Evolutionary conservation across 2,888 invertebrate species (phyloP).

Genomic region (Acronicta leporina): DNA sequence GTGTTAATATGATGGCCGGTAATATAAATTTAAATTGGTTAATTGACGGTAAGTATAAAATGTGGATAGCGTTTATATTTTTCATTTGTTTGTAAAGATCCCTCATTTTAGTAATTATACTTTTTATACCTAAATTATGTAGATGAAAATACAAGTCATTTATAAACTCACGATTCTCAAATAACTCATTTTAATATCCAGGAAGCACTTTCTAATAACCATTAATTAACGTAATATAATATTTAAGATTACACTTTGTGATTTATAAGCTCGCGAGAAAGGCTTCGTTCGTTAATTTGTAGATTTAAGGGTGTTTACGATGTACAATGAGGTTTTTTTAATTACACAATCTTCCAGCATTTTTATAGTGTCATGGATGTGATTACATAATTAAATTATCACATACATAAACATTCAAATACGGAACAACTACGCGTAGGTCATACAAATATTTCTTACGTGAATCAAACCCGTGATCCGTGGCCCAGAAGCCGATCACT

Average conservation of each 20-base stretch:
- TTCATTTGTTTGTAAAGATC: too few relatives aligned
- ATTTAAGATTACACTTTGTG: conserved; percentile 12
- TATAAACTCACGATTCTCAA: conserved; percentile 3
- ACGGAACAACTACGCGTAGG: too few relatives aligned
- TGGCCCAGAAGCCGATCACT: too few relatives aligned
- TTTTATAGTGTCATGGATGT: too few relatives aligned
- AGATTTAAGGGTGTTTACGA: conserved; percentile 1
- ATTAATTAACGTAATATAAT: conserved; percentile 31
- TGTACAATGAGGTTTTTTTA: too few relatives aligned
- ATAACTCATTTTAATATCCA: conserved; percentile 13
- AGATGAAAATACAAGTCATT: background rate
- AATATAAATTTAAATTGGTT: background rate
- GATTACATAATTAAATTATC: too few relatives aligned
- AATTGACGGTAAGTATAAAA: background rate
- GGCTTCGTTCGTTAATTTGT: conserved; percentile 25
- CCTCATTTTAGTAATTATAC: background rate
- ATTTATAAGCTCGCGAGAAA: conserved; percentile 25
- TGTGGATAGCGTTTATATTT: too few relatives aligned
- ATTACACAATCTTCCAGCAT: too few relatives aligned
- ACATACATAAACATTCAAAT: too few relatives aligned
- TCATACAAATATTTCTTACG: too few relatives aligned
- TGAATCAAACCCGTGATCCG: too few relatives aligned
- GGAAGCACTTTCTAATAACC: conserved; percentile 11
- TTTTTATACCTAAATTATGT: background rate
- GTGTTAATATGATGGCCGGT: background rate